Evolutionary conservation across 1,140 invertebrate species (phyloP).

Genomic region (Rhyzopertha dominica): DNA sequence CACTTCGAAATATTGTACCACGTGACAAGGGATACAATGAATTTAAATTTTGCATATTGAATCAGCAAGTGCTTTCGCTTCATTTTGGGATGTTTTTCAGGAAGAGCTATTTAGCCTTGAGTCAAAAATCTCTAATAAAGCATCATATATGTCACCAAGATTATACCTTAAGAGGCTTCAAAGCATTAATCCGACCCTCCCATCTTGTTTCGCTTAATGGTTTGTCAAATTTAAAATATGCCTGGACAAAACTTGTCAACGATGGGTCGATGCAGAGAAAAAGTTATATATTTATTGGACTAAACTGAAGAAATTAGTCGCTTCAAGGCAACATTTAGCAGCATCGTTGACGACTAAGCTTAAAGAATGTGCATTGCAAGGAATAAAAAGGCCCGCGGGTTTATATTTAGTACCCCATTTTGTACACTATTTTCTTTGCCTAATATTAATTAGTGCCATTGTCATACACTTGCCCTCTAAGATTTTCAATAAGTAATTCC

Average conservation of each 20-base stretch:
- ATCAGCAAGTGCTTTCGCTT: slow-evolving; percentile 11
- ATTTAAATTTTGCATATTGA: slow-evolving; percentile 19
- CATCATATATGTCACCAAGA: slow-evolving; percentile 23
- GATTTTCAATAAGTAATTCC: no score
- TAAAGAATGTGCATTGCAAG: slow-evolving; percentile 15
- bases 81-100: slow-evolving; percentile 13
- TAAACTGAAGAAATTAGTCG: slow-evolving; percentile 25
- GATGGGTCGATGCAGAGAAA: slow-evolving; percentile 33
- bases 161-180: slow-evolving; percentile 26
- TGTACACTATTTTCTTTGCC: no score
- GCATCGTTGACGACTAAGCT: slow-evolving; percentile 28
- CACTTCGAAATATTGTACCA: slow-evolving; percentile 24
- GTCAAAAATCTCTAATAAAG: slow-evolving; percentile 18
- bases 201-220: slow-evolving; percentile 35
- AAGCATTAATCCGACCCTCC: slow-evolving; percentile 29
- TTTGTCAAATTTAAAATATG: slow-evolving; percentile 35
- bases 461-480: no score
- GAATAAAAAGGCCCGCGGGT: no score
- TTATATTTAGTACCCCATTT: no score
- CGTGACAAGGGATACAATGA: slow-evolving; percentile 17
- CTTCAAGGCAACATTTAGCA: slow-evolving; percentile 18
- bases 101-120: slow-evolving; percentile 5
- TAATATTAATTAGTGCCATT: no score
- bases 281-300: slow-evolving; percentile 35
- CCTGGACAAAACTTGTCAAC: slow-evolving; percentile 33